phyloP scores from a whole-genome alignment of 37 sponge, comb jelly and placozoan genomes.

The Lycopodina hypogea region DNA sequence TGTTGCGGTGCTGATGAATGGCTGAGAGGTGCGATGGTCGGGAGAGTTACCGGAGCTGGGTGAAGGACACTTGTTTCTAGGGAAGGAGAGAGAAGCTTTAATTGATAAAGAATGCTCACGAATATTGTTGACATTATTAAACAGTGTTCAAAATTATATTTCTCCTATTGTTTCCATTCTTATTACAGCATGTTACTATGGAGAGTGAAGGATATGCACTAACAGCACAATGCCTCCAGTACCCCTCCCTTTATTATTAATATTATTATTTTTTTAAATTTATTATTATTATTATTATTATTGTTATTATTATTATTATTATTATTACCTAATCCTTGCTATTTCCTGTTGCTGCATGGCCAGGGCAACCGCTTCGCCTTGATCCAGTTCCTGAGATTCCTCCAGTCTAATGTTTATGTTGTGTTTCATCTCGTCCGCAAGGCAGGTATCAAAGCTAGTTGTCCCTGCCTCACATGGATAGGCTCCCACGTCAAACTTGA shows the following conservation, averaged over 20 bases:
- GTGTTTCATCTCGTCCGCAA: constrained; percentile 22
- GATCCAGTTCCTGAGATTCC: background rate
- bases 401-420: constrained; percentile 23
- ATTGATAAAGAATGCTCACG: too few species aligned
- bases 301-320: too few species aligned
- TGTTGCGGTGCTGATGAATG: background rate
- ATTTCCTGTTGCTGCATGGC: constrained; percentile 31
- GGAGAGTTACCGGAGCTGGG: constrained; percentile 2
- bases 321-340: constrained; percentile 10
- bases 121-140: too few species aligned
- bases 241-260: too few species aligned
- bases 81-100: too few species aligned
- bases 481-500: background rate
- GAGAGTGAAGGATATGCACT: too few species aligned
- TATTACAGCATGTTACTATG: too few species aligned
- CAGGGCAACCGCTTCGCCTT: constrained; percentile 30
- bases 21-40: background rate
- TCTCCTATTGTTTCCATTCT: too few species aligned
- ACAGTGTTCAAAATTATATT: too few species aligned
- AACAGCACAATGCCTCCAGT: too few species aligned
- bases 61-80: background rate
- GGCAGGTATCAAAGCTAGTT: background rate
- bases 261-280: too few species aligned
- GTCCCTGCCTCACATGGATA: background rate
- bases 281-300: too few species aligned